Evolutionary conservation across 37 sponge, comb jelly and placozoan genomes (phyloP).

Genomic region (Axinella damicornis): DNA sequence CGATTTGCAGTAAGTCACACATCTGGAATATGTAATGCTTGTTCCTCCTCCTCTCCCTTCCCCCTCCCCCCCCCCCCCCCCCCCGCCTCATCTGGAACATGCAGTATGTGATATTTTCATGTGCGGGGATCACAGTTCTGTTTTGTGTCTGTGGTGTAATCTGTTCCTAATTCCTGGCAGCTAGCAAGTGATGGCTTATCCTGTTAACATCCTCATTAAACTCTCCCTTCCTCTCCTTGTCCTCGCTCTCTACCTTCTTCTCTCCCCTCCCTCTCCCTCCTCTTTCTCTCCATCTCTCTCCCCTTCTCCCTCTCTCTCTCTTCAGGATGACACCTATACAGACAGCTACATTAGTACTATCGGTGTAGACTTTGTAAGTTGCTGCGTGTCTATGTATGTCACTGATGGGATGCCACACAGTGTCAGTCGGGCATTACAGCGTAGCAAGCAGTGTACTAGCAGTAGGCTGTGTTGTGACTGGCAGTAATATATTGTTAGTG

Average conservation of each 20-base stretch:
- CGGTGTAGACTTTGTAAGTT: slow-evolving; percentile 99
- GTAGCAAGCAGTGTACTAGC: not conserved
- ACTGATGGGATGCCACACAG: not conserved
- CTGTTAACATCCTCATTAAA: no score
- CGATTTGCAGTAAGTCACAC: slow-evolving; percentile 90
- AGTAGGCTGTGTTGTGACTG: not conserved
- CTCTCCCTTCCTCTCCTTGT: no score
- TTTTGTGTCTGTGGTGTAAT: no score
- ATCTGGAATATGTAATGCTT: not conserved
- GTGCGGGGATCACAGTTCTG: no score
- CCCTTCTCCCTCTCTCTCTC: not conserved
- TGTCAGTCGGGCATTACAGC: not conserved
- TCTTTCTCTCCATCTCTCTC: not conserved
- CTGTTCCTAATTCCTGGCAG: no score
- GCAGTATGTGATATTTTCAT: no score
- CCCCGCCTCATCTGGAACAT: no score
- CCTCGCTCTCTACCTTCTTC: not conserved
- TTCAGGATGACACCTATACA: slow-evolving; percentile 97
- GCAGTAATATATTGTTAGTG: not conserved
- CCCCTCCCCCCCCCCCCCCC: no score
- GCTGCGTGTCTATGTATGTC: no score
- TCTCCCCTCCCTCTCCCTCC: not conserved
- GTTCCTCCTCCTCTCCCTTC: not conserved
- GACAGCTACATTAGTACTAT: slow-evolving; percentile 99
- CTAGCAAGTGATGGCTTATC: no score